These are phyloP conservation scores for Gadopsis marmoratus DNA, from an alignment of 2,797 vertebrate species.

Conservation along the genomic window DNA sequence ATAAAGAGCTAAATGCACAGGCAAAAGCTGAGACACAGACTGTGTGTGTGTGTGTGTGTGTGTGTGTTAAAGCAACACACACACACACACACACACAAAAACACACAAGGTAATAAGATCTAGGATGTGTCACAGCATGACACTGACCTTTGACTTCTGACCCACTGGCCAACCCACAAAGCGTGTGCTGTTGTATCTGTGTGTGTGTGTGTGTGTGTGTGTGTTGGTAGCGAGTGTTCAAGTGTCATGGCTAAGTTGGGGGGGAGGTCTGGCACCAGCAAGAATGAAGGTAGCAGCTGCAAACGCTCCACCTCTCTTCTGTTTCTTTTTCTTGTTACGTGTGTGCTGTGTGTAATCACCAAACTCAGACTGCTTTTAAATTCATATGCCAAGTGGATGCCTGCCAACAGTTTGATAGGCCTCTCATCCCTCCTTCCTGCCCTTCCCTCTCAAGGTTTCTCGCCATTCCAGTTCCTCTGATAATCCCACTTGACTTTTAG, in stretches of 20 bases:
- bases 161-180: constrained; percentile 36
- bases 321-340: constrained; percentile 36
- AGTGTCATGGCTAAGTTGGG: constrained; percentile 43
- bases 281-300: constrained; percentile 78
- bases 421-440: constrained; percentile 56
- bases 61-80: constrained; percentile 13
- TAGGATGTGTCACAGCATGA: constrained; percentile 67
- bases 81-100: constrained; percentile 27
- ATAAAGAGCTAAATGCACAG: constrained; percentile 40
- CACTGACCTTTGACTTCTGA: constrained; percentile 70
- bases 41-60: too few relatives aligned
- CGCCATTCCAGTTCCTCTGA: constrained; percentile 41
- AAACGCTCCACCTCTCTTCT: constrained; percentile 36
- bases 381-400: constrained; percentile 62
- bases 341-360: constrained; percentile 39
- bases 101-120: constrained; percentile 67
- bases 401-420: constrained; percentile 63
- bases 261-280: constrained; percentile 42
- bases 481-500: constrained; percentile 64
- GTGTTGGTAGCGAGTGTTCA: constrained; percentile 26
- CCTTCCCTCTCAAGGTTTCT: constrained; percentile 52
- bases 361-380: constrained; percentile 57
- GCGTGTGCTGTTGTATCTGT: constrained; percentile 51
- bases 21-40: constrained; percentile 11
- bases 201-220: constrained; percentile 43